Base-by-base conservation (phyloP, 1,140 invertebrate species). In the Drosophila nasuta region DNA sequence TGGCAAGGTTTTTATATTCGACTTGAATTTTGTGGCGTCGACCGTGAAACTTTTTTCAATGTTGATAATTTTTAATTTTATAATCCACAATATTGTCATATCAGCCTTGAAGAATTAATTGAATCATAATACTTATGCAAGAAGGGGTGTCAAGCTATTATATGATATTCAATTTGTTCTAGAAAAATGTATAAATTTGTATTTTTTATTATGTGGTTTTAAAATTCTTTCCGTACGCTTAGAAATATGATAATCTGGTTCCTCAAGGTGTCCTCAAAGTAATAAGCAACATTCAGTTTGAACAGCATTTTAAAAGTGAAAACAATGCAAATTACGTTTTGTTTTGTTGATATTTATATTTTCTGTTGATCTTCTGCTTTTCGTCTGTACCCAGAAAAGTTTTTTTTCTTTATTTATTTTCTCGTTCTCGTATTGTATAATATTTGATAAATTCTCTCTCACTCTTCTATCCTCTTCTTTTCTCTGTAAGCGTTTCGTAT, bases 391-490 rank as follows among this genome's bases (percentile, higher is more conserved):
- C 51, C 56, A 48, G 48, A 58, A 49, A 17, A 58, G 28, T 45
- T 78, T 7, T 48, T 48, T 25, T 25, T 25, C 20, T 25, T n/a
- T 69, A n/a, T 46, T 28, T 51, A 11, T 65, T 79, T 38, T 59
- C 54, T 66, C 33, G 20, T 25, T 52, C 38, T 49, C 43, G 25
- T 56, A 30, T 78, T 76, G 71, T 82, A 79, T 79, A 82, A 87
- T 87, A 41, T 11, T 30, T 59, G 54, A 38, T 46, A 64, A 58
- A 67, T 33, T 49, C 3, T 49, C 15, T 28, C 60, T 45, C 67
- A 52, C 56, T 45, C 48, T 73, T 60, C 46, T 65, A 59, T 54
- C 63, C 7, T 45, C 67, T 52, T 56, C 59, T 45, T 52, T 72
- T 60, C 46, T 65, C 59, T 54, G 33, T 3, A 17, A 48, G 15